Percentiles rank a stretch among this genome's conserved stretches.
Conservation (phyloP, 2,113 vertebrate genomes). For the Myiopsitta monachus region DNA sequence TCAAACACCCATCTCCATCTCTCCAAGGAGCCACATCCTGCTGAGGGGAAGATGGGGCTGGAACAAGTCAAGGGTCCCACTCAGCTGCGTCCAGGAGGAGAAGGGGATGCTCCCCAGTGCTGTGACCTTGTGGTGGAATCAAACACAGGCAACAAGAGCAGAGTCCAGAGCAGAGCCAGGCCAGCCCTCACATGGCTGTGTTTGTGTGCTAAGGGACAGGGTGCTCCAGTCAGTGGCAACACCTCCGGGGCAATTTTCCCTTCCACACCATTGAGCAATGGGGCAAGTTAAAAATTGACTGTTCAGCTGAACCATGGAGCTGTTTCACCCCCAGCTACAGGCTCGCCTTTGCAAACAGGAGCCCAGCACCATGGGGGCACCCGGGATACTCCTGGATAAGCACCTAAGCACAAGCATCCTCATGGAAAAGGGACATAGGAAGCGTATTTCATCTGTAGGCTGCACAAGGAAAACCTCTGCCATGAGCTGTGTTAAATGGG, state of each 20-base stretch:
- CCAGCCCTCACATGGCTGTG: not conserved
- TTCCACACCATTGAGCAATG: not conserved
- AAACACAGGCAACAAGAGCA: not conserved
- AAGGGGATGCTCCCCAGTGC: not conserved
- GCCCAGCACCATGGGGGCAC: not conserved
- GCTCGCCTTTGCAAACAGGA: not conserved
- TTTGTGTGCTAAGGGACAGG: not conserved
- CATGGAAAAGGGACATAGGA: not conserved
- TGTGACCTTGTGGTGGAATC: not conserved
- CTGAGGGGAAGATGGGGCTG: not conserved
- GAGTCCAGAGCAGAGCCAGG: not conserved
- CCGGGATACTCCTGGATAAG: fast-evolving
- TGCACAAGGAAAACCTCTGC: not conserved
- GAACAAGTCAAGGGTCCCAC: not conserved
- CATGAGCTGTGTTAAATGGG: not conserved
- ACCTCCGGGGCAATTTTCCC: not conserved
- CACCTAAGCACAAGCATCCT: not conserved
- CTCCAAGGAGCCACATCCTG: not conserved
- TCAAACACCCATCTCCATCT: not conserved
- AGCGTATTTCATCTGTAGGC: not conserved
- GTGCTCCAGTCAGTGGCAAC: not conserved
- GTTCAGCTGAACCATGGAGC: not conserved
- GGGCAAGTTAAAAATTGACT: slow-evolving; percentile 31
- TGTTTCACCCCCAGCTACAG: not conserved
- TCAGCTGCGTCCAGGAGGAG: not conserved